Evolutionary conservation across 1,140 invertebrate genomes (phyloP).

Genomic region (Euwallacea fornicatus): DNA sequence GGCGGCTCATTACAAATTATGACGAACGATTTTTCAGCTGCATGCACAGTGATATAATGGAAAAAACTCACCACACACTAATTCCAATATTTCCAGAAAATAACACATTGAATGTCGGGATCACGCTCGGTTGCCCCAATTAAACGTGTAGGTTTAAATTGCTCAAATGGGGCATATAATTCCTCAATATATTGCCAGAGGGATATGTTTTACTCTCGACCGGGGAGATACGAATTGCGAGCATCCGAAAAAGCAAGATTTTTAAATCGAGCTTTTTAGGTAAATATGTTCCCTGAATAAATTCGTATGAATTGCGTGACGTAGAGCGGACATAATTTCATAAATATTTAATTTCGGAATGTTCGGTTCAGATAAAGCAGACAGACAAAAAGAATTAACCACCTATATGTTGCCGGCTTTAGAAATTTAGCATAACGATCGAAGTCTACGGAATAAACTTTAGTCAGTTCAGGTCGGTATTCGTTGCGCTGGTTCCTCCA

Average conservation of each 20-base stretch:
- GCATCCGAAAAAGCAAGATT: constrained; percentile 3
- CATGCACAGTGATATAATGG: neutral
- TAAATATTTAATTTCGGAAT: no score
- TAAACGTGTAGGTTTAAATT: constrained; percentile 28
- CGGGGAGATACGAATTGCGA: constrained; percentile 18
- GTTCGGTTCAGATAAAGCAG: no score
- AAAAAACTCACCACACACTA: neutral
- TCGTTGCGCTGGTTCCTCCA: no score
- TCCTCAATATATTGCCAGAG: constrained; percentile 23
- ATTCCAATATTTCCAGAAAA: constrained; percentile 17
- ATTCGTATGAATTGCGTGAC: neutral
- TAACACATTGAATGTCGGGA: constrained; percentile 27
- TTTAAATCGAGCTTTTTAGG: constrained; percentile 10
- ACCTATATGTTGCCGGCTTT: no score
- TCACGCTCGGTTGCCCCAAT: constrained; percentile 27
- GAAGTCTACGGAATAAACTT: no score
- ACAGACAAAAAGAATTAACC: no score
- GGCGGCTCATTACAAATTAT: neutral
- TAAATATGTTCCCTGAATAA: constrained; percentile 3
- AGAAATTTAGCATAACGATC: no score
- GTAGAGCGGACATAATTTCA: no score
- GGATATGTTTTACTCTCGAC: constrained; percentile 19
- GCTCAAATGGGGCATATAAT: constrained; percentile 34
- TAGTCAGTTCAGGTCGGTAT: no score
- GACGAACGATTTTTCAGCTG: neutral